Evolutionary conservation across 2,113 vertebrate genomes (phyloP).

Genomic region (Oncorhynchus clarkii): DNA sequence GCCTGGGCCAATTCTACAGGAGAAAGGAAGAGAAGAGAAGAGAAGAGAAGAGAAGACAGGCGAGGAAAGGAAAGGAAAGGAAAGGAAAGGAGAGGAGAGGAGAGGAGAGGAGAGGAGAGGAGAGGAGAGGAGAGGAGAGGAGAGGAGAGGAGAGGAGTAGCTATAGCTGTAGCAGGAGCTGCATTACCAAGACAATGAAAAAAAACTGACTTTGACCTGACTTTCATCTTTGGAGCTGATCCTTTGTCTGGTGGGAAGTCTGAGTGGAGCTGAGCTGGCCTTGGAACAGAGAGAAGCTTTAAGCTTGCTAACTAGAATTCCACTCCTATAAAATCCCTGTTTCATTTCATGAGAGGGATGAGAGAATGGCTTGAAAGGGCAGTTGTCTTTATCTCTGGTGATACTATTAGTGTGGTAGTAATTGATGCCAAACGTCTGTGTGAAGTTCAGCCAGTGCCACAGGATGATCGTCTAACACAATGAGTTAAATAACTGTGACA

Average conservation of each 20-base stretch:
- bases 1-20: no score
- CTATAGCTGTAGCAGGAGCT: constrained; percentile 9
- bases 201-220: constrained; percentile 56
- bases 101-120: no score
- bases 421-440: constrained; percentile 45
- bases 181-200: constrained; percentile 13
- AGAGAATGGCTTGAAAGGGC: constrained; percentile 61
- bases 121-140: not conserved
- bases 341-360: constrained; percentile 55
- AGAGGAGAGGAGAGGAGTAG: not conserved
- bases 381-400: constrained; percentile 49
- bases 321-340: constrained; percentile 54
- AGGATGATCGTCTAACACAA: constrained; percentile 33
- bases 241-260: constrained; percentile 60
- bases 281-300: constrained; percentile 69
- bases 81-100: no score
- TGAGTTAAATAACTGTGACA: constrained; percentile 31
- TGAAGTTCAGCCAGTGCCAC: constrained; percentile 46
- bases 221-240: constrained; percentile 71
- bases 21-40: no score
- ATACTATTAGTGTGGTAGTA: constrained; percentile 50
- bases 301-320: constrained; percentile 59
- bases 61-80: no score
- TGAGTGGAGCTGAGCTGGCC: constrained; percentile 60
- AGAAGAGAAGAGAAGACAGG: not conserved